Conservation (phyloP, 2,797 vertebrate species). For the Bucorvus abyssinicus region DNA sequence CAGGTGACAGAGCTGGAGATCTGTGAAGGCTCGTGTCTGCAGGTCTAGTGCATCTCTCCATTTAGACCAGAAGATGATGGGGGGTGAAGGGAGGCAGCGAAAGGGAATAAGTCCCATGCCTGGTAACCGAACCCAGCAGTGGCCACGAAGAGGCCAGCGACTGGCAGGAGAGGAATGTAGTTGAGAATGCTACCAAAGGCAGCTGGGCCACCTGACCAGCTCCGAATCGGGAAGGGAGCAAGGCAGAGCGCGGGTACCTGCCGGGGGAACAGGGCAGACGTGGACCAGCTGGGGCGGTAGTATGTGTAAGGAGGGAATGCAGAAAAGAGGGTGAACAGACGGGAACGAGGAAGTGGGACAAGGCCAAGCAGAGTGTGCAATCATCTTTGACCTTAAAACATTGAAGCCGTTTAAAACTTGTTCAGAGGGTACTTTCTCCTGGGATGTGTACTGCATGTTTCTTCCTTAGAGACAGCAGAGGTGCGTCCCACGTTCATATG, state of each 20-base stretch:
- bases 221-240: background rate
- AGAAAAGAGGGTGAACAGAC: background rate
- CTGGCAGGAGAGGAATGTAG: background rate
- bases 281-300: background rate
- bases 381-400: background rate
- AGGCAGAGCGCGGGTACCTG: background rate
- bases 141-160: background rate
- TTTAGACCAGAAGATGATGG: background rate
- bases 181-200: background rate
- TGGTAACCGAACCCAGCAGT: background rate
- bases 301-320: background rate
- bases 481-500: background rate
- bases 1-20: background rate
- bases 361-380: background rate
- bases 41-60: fast-evolving
- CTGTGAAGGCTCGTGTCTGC: background rate
- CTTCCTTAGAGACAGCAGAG: background rate
- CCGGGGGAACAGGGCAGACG: background rate
- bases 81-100: background rate
- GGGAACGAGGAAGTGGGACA: background rate
- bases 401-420: background rate
- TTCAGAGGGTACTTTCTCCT: background rate
- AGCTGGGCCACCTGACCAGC: background rate
- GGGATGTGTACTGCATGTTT: fast-evolving
- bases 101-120: background rate